phyloP scores from a whole-genome alignment of 2,888 invertebrate genomes.

The Netelia virgata region DNA sequence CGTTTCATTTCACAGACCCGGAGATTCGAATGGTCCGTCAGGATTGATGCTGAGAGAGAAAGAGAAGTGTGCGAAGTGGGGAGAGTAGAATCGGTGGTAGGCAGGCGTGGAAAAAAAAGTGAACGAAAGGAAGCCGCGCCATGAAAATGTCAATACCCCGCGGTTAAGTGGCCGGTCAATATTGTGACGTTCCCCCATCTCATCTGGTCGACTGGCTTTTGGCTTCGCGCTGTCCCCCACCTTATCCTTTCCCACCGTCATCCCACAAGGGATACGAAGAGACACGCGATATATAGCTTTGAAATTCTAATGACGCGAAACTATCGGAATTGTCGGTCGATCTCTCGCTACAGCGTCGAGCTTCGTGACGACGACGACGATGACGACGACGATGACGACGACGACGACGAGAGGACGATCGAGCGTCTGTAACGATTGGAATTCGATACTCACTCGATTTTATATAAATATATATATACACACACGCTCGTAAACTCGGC shows the following conservation, averaged over 20 bases:
- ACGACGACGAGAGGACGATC: conserved; percentile 41
- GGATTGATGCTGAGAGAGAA: conserved; percentile 21
- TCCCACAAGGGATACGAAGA: neutral
- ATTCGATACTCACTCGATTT: conserved; percentile 53
- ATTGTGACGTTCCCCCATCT: conserved; percentile 41
- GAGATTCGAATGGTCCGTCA: conserved; percentile 9
- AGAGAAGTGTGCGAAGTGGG: neutral
- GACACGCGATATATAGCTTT: conserved; percentile 49
- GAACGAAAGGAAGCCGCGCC: conserved; percentile 52
- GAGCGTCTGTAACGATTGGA: conserved; percentile 51
- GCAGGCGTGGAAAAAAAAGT: conserved; percentile 6
- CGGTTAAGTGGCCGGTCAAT: conserved; percentile 64
- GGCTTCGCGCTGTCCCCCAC: neutral
- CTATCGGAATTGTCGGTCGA: conserved; percentile 1
- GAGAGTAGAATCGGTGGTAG: neutral
- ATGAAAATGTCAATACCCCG: conserved; percentile 64
- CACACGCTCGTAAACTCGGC: conserved; percentile 10
- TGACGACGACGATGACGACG: conserved; percentile 35
- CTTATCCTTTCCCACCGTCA: neutral
- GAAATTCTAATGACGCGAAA: conserved; percentile 63
- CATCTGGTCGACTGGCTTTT: conserved; percentile 17
- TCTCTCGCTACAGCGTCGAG: neutral
- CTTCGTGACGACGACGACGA: neutral
- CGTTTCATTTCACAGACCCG: conserved; percentile 23
- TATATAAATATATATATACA: conserved; percentile 7